Conservation (phyloP, 2,113 vertebrate species). For the Irena cyanogastra region DNA sequence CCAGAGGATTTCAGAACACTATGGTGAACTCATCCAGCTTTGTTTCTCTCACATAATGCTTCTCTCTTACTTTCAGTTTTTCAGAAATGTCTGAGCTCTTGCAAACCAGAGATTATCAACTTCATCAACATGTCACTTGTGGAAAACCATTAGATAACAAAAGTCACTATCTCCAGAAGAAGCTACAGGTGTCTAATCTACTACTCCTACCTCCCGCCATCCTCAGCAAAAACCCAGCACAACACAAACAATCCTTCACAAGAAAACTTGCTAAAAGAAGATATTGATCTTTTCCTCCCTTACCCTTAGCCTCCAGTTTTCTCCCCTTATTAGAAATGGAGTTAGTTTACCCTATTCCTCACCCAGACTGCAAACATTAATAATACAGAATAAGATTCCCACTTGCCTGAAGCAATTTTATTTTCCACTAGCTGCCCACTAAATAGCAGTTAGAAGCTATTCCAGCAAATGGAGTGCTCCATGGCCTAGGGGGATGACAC, state of each 20-base stretch:
- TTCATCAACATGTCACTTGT: not conserved
- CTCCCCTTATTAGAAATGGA: not conserved
- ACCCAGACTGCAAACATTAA: not conserved
- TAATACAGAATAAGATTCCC: conserved; percentile 39
- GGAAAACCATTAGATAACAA: not conserved
- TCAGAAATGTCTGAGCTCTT: not conserved
- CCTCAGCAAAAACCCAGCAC: not conserved
- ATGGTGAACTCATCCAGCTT: not conserved
- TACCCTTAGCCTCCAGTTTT: not conserved
- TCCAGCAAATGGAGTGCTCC: conserved; percentile 27
- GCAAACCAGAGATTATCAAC: not conserved
- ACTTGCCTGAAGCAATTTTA: conserved; percentile 37
- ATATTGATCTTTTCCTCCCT: not conserved
- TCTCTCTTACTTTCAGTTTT: not conserved
- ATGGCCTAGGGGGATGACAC: not conserved
- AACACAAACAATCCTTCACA: not conserved
- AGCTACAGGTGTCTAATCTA: not conserved
- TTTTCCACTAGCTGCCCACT: conserved; percentile 45
- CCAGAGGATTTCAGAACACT: not conserved
- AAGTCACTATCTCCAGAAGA: not conserved
- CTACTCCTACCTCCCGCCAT: not conserved
- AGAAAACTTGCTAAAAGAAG: not conserved
- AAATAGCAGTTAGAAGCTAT: conserved; percentile 48
- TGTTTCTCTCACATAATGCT: not conserved
- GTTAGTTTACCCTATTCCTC: not conserved